phyloP scores from a whole-genome alignment of 1,140 invertebrate genomes.

The Drosophila miranda region DNA sequence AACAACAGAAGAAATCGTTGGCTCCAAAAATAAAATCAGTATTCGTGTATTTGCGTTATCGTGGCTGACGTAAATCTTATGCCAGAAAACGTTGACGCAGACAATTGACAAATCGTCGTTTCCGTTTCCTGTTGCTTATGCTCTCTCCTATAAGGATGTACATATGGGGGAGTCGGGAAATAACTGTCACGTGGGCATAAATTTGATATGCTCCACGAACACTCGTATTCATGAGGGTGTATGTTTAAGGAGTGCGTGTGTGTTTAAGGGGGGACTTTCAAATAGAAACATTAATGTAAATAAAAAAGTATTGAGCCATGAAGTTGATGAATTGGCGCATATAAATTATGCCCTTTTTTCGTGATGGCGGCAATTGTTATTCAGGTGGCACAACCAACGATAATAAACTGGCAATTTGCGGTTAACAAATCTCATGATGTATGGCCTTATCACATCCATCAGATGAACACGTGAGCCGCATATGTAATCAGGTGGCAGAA shows the following conservation, averaged over 20 bases:
- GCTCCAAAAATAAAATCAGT: conserved; percentile 28
- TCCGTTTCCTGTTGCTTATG: conserved; percentile 46
- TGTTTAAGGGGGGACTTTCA: conserved; percentile 12
- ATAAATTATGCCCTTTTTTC: conserved; percentile 57
- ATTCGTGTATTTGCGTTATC: conserved; percentile 41
- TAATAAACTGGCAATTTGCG: conserved; percentile 56
- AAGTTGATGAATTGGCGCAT: conserved; percentile 54
- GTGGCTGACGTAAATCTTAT: conserved; percentile 37
- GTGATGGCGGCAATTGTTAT: conserved; percentile 26
- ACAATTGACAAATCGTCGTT: conserved; percentile 59
- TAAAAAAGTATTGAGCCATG: conserved; percentile 55
- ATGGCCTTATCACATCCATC: conserved; percentile 40
- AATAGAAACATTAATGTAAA: conserved; percentile 44
- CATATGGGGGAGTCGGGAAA: conserved; percentile 1
- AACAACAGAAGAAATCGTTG: background rate
- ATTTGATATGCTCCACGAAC: conserved; percentile 31
- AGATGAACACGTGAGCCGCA: conserved; percentile 29
- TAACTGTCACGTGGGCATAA: conserved; percentile 25
- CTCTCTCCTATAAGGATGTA: conserved; percentile 12
- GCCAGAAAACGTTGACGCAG: conserved; percentile 16
- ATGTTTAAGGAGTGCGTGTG: background rate
- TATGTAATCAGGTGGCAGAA: conserved; percentile 7
- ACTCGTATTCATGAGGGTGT: background rate
- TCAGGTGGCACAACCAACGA: conserved; percentile 33
- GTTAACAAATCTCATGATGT: conserved; percentile 51